phyloP scores from a whole-genome alignment of 2,113 vertebrate genomes.

The Mormyrus lacerda region DNA sequence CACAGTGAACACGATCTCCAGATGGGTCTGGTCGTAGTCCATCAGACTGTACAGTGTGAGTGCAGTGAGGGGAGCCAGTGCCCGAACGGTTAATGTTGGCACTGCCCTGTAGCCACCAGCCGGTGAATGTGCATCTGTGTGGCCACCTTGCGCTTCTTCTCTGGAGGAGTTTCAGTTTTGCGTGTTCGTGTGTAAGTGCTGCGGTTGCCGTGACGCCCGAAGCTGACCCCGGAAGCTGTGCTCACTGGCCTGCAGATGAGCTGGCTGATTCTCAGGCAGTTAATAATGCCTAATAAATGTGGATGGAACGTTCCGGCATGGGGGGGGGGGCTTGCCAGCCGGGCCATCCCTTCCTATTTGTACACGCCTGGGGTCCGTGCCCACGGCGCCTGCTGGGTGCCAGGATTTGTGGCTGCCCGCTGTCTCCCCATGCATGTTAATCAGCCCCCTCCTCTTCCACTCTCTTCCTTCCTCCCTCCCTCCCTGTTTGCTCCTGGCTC shows the following conservation, averaged over 20 bases:
- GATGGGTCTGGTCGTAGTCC: background rate
- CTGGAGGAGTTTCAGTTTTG: background rate
- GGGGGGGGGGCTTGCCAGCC: background rate
- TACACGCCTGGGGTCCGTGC: background rate
- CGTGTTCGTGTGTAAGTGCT: background rate
- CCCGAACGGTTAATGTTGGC: background rate
- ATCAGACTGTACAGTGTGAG: background rate
- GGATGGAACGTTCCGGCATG: background rate
- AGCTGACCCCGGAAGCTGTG: background rate
- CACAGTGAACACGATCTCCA: background rate
- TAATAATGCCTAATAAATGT: background rate
- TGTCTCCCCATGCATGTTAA: background rate
- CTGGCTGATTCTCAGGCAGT: background rate
- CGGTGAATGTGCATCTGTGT: background rate
- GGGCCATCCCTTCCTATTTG: background rate
- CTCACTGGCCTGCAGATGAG: background rate
- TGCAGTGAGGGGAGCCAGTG: background rate
- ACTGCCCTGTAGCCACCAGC: background rate
- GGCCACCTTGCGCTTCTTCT: background rate
- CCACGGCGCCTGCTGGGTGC: background rate
- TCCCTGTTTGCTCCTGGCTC: background rate
- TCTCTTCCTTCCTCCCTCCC: background rate
- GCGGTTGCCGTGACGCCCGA: background rate
- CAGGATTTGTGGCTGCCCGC: background rate
- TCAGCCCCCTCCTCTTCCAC: background rate